phyloP scores from a whole-genome alignment of 1,140 invertebrate species.

The Parasteatoda tepidariorum region DNA sequence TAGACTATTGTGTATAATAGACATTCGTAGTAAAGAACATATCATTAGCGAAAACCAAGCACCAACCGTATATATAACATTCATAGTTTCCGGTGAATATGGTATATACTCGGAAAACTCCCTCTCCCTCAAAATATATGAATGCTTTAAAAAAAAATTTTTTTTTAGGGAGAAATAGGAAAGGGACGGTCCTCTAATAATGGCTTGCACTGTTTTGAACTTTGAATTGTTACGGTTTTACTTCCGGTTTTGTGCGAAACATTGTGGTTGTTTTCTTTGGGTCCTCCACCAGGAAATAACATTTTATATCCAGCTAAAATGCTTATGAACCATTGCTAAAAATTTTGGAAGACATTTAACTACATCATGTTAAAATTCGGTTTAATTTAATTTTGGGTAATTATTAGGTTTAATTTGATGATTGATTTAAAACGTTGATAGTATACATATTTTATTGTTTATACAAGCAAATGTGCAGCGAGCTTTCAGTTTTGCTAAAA shows the following conservation, averaged over 20 bases:
- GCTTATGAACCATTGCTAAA: no score
- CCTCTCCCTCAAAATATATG: background rate
- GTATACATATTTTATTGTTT: no score
- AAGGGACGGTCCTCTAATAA: conserved; percentile 19
- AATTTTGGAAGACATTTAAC: no score
- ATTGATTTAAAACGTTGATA: no score
- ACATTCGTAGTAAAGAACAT: conserved; percentile 42
- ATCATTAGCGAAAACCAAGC: conserved; percentile 39
- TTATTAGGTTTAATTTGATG: no score
- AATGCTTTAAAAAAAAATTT: background rate
- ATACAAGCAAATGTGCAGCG: no score
- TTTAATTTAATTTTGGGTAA: no score
- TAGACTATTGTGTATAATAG: conserved; percentile 40
- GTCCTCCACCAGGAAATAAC: background rate
- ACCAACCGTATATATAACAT: conserved; percentile 17
- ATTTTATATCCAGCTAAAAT: conserved; percentile 17
- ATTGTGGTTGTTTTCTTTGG: background rate
- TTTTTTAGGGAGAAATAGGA: background rate
- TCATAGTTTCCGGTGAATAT: conserved; percentile 36
- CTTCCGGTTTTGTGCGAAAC: conserved; percentile 17
- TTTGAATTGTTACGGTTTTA: conserved; percentile 5
- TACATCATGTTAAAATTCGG: no score
- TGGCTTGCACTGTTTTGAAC: conserved; percentile 2
- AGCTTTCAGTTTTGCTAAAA: no score
- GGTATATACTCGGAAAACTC: background rate